These are phyloP conservation scores for Urocolius indicus DNA, from an alignment of 2,113 vertebrate species.

Conservation along the genomic window DNA sequence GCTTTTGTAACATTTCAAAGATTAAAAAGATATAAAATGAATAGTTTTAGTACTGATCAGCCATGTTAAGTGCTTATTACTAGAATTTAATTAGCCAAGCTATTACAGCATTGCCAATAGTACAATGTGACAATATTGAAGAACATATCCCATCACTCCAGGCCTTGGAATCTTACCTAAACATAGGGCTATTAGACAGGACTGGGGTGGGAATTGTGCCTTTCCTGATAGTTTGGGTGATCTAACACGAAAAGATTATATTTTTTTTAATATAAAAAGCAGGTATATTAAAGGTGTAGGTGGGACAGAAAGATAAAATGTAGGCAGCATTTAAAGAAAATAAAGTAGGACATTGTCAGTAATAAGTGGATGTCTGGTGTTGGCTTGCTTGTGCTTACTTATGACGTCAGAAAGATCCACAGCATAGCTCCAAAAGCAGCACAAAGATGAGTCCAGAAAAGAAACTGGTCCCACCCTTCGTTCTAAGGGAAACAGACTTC, in stretches of 20 bases:
- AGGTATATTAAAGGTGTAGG: neutral
- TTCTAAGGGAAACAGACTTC: neutral
- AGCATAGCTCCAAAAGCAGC: neutral
- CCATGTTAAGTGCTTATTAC: constrained; percentile 42
- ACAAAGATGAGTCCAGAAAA: neutral
- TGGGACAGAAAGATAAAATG: neutral
- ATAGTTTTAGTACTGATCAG: constrained; percentile 62
- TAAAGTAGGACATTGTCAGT: neutral
- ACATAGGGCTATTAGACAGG: neutral
- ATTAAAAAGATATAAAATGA: constrained; percentile 65
- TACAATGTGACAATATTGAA: constrained; percentile 26
- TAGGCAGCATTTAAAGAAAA: neutral
- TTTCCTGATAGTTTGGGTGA: neutral
- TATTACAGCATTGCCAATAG: constrained; percentile 35
- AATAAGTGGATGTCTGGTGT: neutral
- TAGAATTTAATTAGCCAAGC: constrained; percentile 54
- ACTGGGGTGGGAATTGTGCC: neutral
- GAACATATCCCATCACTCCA: neutral
- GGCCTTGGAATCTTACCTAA: neutral
- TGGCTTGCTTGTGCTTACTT: neutral
- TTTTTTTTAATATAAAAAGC: neutral
- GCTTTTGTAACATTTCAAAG: constrained; percentile 67
- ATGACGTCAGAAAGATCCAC: neutral
- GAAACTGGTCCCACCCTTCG: neutral
- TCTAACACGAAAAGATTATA: neutral